Conservation (phyloP, 2,797 vertebrate genomes). For the Sebastes itinus region DNA sequence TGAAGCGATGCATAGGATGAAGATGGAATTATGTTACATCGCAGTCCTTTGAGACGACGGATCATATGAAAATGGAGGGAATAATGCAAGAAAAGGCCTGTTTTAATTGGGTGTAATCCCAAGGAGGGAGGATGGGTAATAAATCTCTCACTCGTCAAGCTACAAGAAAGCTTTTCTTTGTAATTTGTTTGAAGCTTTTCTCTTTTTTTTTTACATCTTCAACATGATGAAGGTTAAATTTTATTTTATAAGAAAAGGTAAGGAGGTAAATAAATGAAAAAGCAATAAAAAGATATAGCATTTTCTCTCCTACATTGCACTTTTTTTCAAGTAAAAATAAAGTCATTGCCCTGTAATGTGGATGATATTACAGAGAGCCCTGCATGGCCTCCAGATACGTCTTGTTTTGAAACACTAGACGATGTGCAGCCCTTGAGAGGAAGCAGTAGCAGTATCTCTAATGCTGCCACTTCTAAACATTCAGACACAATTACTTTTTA, state of each 20-base stretch:
- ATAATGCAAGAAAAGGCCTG: not conserved
- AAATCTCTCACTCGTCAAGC: not conserved
- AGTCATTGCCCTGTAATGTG: not conserved
- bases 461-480: conserved; percentile 20
- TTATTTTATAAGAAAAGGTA: not conserved
- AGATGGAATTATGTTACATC: conserved; percentile 4
- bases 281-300: not conserved
- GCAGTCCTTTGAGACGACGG: not conserved
- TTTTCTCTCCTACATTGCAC: not conserved
- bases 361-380: conserved; percentile 3
- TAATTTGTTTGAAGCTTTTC: not conserved
- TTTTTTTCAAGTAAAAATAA: conserved; percentile 6
- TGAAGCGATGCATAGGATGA: conserved; percentile 3
- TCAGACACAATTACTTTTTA: conserved; percentile 54
- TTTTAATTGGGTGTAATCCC: conserved; percentile 18
- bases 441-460: conserved; percentile 20
- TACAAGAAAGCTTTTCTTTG: conserved; percentile 4
- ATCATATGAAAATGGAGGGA: not conserved
- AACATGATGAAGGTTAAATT: not conserved
- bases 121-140: not conserved
- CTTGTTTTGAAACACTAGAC: conserved; percentile 13
- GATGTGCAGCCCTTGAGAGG: conserved; percentile 4
- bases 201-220: not conserved
- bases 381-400: conserved; percentile 15
- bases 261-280: not conserved